A percentile compares a stretch with the other conserved stretches of the same genome.
Conservation (phyloP, 2,113 vertebrate species). For the Pelvicachromis taeniatus region DNA sequence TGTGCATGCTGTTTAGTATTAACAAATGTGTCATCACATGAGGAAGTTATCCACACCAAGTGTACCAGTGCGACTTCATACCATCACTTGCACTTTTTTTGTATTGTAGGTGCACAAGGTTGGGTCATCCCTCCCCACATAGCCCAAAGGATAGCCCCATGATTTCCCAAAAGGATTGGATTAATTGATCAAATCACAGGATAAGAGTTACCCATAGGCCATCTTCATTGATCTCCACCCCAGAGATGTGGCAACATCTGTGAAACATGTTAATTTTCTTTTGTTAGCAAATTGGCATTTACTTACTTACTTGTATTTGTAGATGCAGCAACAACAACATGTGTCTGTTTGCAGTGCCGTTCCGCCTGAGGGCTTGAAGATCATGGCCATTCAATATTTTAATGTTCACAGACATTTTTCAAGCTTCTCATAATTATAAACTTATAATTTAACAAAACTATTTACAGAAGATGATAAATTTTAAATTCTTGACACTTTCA, state of each 20-base stretch:
- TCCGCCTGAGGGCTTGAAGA: neutral
- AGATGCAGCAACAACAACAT: neutral
- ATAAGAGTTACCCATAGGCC: neutral
- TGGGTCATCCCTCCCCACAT: neutral
- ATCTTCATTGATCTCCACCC: neutral
- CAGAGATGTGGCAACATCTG: neutral
- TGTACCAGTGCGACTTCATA: neutral
- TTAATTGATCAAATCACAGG: neutral
- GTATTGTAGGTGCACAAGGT: fast-evolving
- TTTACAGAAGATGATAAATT: neutral
- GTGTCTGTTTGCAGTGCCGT: neutral
- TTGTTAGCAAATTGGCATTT: neutral
- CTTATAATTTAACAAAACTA: neutral
- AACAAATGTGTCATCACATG: neutral
- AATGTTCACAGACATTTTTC: neutral
- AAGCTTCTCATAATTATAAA: neutral
- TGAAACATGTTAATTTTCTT: neutral
- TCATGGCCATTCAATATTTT: fast-evolving
- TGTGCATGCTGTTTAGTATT: neutral
- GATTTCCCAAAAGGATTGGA: neutral
- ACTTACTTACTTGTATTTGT: neutral
- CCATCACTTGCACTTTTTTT: neutral
- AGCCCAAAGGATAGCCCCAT: neutral
- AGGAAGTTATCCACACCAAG: neutral
- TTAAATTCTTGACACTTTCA: neutral